A percentile compares a stretch with the other conserved stretches of the same genome.
phyloP scores from a whole-genome alignment of 2,113 vertebrate species.

The Planiliza haematocheilus region DNA sequence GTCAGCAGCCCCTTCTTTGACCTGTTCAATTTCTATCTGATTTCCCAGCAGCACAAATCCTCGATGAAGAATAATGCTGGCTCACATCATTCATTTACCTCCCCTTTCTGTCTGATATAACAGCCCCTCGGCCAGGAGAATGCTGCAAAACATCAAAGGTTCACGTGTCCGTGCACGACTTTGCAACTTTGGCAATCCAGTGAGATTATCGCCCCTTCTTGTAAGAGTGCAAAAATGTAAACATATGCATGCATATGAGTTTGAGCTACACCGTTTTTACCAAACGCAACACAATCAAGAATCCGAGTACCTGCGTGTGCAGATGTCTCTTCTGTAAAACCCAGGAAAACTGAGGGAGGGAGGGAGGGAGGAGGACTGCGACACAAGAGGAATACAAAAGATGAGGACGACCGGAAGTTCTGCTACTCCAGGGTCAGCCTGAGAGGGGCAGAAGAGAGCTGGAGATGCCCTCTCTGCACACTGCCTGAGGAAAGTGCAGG shows the following conservation, averaged over 20 bases:
- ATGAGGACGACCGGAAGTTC: constrained; percentile 73
- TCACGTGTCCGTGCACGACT: neutral
- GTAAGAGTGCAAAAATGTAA: neutral
- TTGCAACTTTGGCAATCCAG: neutral
- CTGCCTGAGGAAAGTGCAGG: constrained; percentile 16
- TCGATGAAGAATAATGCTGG: neutral
- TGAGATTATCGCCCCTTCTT: neutral
- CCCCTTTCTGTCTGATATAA: neutral
- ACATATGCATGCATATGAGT: neutral
- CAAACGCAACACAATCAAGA: constrained; percentile 4
- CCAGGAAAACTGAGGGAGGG: constrained; percentile 42
- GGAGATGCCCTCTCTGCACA: constrained; percentile 17
- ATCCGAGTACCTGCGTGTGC: constrained; percentile 16
- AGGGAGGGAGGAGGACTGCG: constrained; percentile 54
- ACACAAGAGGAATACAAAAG: constrained; percentile 63
- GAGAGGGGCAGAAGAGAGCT: constrained; percentile 73
- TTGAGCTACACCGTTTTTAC: neutral
- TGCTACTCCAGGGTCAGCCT: constrained; percentile 50
- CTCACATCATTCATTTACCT: neutral
- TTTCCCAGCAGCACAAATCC: constrained; percentile 2
- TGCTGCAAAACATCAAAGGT: neutral
- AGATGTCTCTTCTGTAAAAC: constrained; percentile 45
- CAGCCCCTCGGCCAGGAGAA: neutral
- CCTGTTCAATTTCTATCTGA: constrained; percentile 13
- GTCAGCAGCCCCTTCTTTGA: neutral